Base-by-base conservation (phyloP, 1,140 invertebrate genomes). In the Monomorium pharaonis region DNA sequence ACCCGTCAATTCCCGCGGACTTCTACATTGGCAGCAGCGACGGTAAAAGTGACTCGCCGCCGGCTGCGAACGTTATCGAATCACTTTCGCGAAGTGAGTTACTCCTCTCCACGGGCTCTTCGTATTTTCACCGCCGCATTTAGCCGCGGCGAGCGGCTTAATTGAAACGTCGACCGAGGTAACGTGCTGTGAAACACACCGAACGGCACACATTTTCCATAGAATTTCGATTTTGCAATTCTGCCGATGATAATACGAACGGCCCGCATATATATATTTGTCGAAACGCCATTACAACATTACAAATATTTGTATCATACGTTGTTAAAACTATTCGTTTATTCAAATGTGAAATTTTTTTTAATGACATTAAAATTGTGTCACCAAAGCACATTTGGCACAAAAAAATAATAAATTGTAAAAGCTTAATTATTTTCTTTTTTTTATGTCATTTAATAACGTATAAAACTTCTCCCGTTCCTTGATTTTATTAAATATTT, bases 51-150 rank as follows among this genome's bases (percentile, higher is more conserved):
- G 51, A 81, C 37, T 72, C 76, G 72, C 54, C 58, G 24, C 51
- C 44, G 42, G 51, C 30, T 14, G 37, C 44, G 14, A 69, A 62
- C 51, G 65, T 83, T 83, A 83, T 83, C 78, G 78, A 83, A 83
- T 83, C 78, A 83, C 78, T 83, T 72, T 83, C 78, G 78, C 78
- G 37, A 72, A 74, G 76, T 24, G 62, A 49, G 44, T 69, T 67
- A 58, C 78, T 72, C 42, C 51, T 44, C 78, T 72, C 49, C 7
- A 10, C 49, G 78, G 51, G 7, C 78, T 72, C 63, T 56, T 72
- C 67, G 78, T 47, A 83, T 83, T 83, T 83, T 83, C 78, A 83
- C 78, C 65, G 63, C 3, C 37, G 37, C 27, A n/a, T 56, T 81
- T 70, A 81, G 21, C 49, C 21, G 49, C 27, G 67, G 51, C 37